Base-by-base conservation (phyloP, 2,888 invertebrate genomes). In the Chrysolina haemoptera region DNA sequence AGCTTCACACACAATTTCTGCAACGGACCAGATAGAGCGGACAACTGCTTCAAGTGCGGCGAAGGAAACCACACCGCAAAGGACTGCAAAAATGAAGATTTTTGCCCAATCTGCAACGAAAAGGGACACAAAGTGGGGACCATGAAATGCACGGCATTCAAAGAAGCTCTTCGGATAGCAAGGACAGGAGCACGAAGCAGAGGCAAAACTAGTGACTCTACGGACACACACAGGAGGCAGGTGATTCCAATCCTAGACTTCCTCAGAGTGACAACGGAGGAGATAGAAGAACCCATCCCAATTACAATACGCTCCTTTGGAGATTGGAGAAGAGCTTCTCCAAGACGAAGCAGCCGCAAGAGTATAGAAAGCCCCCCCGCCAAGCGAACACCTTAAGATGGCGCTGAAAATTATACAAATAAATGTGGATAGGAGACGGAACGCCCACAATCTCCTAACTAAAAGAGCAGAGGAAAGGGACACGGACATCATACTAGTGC, bases 81-180 rank as follows among this genome's bases (percentile, higher is more conserved):
- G 2, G 64, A 41, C n/a, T 64, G 64, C 41, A 41, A 11, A 16
- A 64, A 64, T 10, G 18, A 27, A 18, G 40, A 50, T n/a, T 48
- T 9, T 11, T 70, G 70, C 46, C 48, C 50, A 20, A 18, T 46
- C 1, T 69, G 69, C 40, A 35, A 48, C 4, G 50, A 40, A 40
- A 41, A 18, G 11, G 70, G 64, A 11, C 64, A 70, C 41, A 63
- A 40, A 40, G 18, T 14, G 18, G 46, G 53, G 9, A 70, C 48
- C 27, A 14, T 46, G 16, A 48, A 63, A 16, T 62, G 48, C 20
- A 18, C 12, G n/a, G 48, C 18, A 62, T 59, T 53, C n/a, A 70
- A 63, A 46, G 35, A 35, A 35, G 35, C 35, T 8, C 35, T 6
- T 35, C 35, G 35, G 8, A 35, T 35, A 35, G 35, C 35, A 35